Base-by-base conservation (phyloP, 2,888 invertebrate genomes). In the Sphaeridia pumilis region DNA sequence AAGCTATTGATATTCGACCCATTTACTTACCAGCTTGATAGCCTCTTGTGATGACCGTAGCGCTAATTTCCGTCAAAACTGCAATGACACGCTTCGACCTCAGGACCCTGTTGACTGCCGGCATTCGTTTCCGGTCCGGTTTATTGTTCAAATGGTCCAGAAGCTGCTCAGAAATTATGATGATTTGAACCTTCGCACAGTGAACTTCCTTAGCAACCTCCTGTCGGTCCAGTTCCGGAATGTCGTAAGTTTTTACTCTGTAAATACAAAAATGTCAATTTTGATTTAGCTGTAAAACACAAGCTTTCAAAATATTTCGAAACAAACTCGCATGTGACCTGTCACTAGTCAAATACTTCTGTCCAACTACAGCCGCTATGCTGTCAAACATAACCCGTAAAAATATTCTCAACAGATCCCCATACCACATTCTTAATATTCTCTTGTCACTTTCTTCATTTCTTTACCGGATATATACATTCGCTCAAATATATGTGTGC, bases 91-190 rank as follows among this genome's bases (percentile, higher is more conserved):
- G 54, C 54, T 61, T 60, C n/a, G 64, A 58, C 25, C 61, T 54
- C 28, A 64, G 55, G 41, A 60, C 59, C 34, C 60, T 53, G 46
- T 64, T 64, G 45, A 64, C 55, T 3, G 61, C 61, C 36, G 62
- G 58, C 49, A 62, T 49, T 24, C 57, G 56, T 48, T 60, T 59
- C 43, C 59, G 51, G 12, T 53, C 53, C 22, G 58, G 57, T 51
- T 64, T 61, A 45, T 58, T 53, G 46, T 57, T 58, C 36, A 64
- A 49, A 21, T 59, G 58, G n/a, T 64, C 62, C 46, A 64, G 52
- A 50, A 64, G 63, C 50, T 57, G 61, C 54, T 63, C 57, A 17
- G 64, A 64, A 21, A 64, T 59, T 21, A 64, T 63, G 34, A 64
- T 57, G 25, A 64, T 63, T 54, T 64, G 64, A 49, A 61, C 61